Percentiles rank a stretch among this genome's conserved stretches.
Evolutionary conservation across 2,113 vertebrate genomes (phyloP).

Genomic region (Talpa occidentalis): DNA sequence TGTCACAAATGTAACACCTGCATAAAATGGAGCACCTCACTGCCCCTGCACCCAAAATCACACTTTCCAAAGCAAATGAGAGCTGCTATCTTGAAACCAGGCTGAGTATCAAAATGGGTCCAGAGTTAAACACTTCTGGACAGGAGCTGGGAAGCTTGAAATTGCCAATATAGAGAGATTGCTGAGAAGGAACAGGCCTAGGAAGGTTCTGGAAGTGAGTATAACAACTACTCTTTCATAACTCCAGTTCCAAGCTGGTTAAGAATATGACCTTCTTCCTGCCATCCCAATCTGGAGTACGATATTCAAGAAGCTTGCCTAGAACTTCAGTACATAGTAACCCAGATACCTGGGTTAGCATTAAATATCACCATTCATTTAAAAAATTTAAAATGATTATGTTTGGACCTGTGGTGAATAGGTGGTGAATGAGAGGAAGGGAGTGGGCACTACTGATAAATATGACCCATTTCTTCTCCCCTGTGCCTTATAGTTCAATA

Average conservation of each 20-base stretch:
- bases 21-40: conserved; percentile 55
- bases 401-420: neutral
- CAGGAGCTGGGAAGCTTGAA: neutral
- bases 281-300: neutral
- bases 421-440: neutral
- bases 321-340: neutral
- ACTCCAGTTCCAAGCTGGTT: conserved; percentile 1
- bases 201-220: no score
- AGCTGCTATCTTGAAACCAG: neutral
- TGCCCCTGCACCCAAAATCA: conserved; percentile 25
- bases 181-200: no score
- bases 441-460: neutral
- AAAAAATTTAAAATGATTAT: neutral
- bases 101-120: neutral
- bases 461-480: neutral
- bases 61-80: neutral
- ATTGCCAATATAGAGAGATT: no score
- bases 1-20: conserved; percentile 63
- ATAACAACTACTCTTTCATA: neutral
- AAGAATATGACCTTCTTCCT: neutral
- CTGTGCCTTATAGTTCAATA: neutral
- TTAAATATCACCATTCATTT: neutral
- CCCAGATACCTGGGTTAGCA: neutral
- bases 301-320: neutral
- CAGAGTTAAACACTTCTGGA: conserved; percentile 44